A percentile compares a stretch with the other conserved stretches of the same genome.
Conservation (phyloP, 1,140 invertebrate genomes). For the roundworm (Caenorhabditis elegans) region DNA sequence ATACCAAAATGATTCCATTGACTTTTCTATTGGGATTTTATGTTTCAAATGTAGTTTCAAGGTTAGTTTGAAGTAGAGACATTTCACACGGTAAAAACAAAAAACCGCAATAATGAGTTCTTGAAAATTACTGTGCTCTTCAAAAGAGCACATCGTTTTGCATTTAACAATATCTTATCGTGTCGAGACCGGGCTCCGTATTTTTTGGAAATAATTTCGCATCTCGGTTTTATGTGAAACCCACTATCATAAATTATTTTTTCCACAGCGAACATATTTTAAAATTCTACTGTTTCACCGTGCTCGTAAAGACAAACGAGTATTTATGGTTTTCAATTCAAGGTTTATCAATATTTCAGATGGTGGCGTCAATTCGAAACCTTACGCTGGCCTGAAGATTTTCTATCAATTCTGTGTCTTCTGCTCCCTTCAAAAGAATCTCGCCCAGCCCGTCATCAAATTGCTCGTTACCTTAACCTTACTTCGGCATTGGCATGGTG, state of each 20-base stretch:
- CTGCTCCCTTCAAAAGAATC: conserved; percentile 31
- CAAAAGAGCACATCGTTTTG: too few species aligned
- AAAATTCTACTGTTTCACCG: too few species aligned
- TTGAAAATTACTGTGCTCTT: too few species aligned
- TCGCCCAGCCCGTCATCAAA: conserved; percentile 36
- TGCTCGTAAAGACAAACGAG: too few species aligned
- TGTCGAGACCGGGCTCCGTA: too few species aligned
- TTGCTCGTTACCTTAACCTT: conserved; percentile 40
- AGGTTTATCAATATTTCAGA: too few species aligned
- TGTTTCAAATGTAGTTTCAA: conserved; percentile 37
- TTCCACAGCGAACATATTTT: too few species aligned
- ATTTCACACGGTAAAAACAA: neutral
- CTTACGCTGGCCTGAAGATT: conserved; percentile 45
- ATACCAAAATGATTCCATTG: conserved; percentile 42
- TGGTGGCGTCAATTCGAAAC: conserved; percentile 47
- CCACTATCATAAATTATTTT: too few species aligned
- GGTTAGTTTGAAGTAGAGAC: neutral
- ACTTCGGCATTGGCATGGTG: conserved; percentile 40
- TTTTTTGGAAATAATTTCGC: too few species aligned
- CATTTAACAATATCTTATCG: too few species aligned
- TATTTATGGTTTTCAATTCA: too few species aligned
- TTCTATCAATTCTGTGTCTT: conserved; percentile 37
- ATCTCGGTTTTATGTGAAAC: too few species aligned
- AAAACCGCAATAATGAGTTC: neutral
- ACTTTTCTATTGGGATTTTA: conserved; percentile 43